A percentile compares a stretch with the other conserved stretches of the same genome.
Evolutionary conservation across 1,140 invertebrate genomes (phyloP).

Genomic region (Gryllus bimaculatus): DNA sequence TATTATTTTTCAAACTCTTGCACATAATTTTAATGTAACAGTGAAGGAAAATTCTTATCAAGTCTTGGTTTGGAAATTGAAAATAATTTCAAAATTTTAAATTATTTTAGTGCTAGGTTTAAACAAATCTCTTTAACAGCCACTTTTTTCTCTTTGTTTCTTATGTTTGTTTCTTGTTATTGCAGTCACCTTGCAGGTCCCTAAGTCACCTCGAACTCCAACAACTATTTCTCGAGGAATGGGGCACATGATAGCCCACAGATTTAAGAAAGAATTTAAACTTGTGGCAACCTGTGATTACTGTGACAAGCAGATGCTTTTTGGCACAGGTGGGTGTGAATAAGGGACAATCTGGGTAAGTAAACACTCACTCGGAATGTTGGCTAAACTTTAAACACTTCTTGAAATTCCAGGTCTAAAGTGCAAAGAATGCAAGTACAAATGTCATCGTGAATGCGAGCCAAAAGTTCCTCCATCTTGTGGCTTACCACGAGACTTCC

Average conservation of each 20-base stretch:
- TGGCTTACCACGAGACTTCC: constrained; percentile 71
- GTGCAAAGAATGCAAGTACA: constrained; percentile 94
- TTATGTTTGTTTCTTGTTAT: constrained; percentile 23
- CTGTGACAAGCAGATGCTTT: constrained; percentile 85
- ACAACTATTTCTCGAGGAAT: constrained; percentile 57
- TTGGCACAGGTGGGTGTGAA: constrained; percentile 52
- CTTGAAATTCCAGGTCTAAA: constrained; percentile 53
- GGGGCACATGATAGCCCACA: constrained; percentile 85
- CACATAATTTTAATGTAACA: too few species aligned
- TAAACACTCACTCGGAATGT: too few species aligned
- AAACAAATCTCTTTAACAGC: too few species aligned
- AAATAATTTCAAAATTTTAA: too few species aligned
- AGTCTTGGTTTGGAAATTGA: too few species aligned
- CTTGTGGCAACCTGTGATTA: constrained; percentile 82
- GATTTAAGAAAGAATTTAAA: constrained; percentile 80
- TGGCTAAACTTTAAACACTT: too few species aligned
- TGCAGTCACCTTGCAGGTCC: constrained; percentile 48
- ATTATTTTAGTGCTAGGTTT: too few species aligned
- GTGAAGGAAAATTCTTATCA: too few species aligned
- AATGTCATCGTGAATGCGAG: constrained; percentile 85
- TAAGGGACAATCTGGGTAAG: too few species aligned
- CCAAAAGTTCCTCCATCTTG: constrained; percentile 85
- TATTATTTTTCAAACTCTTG: too few species aligned
- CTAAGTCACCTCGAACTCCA: constrained; percentile 66
- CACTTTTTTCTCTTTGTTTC: too few species aligned